phyloP scores from a whole-genome alignment of 1,140 invertebrate species.

The Brachionus paranguensis region DNA sequence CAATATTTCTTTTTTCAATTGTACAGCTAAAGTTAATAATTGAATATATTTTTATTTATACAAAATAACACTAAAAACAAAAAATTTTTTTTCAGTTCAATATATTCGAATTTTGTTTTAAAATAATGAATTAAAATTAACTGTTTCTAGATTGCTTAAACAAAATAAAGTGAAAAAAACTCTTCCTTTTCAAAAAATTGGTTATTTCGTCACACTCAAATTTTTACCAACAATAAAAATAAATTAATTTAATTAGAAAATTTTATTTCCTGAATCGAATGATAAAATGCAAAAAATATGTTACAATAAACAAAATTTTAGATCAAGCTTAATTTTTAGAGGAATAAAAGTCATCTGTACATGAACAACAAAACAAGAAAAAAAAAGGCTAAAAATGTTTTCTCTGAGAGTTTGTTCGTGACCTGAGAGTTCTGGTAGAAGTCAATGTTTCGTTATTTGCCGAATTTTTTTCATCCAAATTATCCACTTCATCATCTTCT shows the following conservation, averaged over 20 bases:
- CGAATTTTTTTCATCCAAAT: not conserved
- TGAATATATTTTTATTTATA: no score
- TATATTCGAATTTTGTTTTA: no score
- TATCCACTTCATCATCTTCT: not conserved
- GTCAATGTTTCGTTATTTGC: not conserved
- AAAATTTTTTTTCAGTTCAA: no score
- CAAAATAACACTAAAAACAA: no score
- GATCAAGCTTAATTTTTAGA: not conserved
- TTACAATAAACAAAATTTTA: not conserved
- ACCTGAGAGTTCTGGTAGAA: not conserved
- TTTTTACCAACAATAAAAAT: not conserved
- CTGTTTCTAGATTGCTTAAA: no score
- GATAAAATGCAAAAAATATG: not conserved
- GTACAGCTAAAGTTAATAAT: no score
- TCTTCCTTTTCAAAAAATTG: no score
- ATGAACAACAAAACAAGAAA: conserved; percentile 6
- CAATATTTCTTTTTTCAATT: no score
- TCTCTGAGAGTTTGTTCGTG: conserved; percentile 10
- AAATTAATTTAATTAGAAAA: not conserved
- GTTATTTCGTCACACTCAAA: no score
- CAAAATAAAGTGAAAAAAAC: no score
- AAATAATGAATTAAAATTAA: no score
- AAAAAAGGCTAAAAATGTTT: not conserved
- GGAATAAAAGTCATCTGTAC: not conserved
- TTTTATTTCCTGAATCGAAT: not conserved